Conservation (phyloP, 2,113 vertebrate genomes). For the human (Homo sapiens) region DNA sequence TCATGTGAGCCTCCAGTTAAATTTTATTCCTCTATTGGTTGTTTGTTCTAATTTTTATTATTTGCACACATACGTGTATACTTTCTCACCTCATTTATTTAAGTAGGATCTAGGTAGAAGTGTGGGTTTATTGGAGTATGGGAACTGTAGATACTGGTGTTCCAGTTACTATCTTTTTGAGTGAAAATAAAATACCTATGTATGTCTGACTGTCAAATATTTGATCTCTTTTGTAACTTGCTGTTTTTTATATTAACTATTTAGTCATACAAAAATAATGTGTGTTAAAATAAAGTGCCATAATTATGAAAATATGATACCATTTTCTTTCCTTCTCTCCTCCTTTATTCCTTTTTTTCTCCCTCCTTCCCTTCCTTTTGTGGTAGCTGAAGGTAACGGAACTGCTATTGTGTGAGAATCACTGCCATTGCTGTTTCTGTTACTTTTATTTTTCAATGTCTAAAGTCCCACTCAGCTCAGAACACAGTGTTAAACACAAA, state of each 20-base stretch:
- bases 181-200: background rate
- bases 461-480: background rate
- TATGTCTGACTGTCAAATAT: background rate
- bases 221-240: background rate
- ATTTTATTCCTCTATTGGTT: background rate
- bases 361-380: background rate
- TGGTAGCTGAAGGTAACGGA: background rate
- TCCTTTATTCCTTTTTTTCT: background rate
- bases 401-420: background rate
- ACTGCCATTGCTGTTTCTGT: background rate
- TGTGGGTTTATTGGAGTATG: background rate
- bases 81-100: background rate
- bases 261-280: background rate
- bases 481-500: background rate
- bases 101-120: background rate
- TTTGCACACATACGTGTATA: background rate
- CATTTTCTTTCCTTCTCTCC: background rate
- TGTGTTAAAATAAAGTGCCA: background rate
- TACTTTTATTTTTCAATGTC: background rate
- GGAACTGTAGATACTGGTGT: background rate
- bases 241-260: background rate
- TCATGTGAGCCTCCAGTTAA: background rate
- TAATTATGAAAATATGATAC: background rate
- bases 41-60: background rate
- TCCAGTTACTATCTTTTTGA: background rate